Base-by-base conservation (phyloP, 2,888 invertebrate genomes). In the Ophioninae sp. region DNA sequence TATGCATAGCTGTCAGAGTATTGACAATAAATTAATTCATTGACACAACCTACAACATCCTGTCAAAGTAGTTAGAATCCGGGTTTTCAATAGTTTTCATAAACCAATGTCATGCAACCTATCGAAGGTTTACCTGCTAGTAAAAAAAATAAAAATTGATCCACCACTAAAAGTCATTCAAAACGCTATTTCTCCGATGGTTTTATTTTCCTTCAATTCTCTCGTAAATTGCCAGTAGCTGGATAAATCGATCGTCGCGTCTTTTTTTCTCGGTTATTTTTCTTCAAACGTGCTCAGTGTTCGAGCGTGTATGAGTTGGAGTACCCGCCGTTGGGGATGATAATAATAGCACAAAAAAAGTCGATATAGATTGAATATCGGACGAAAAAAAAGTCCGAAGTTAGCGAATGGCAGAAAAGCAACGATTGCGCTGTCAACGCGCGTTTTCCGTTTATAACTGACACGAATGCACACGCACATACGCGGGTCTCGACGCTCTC, bases 341-440 rank as follows among this genome's bases (percentile, higher is more conserved):
- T 73, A 62, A 73, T 44, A 62, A 44, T 44, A 44, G 23, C 0
- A n/a, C 17, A 62, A 39, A 57, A 70, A 72, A 21, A 21, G 30
- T 57, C 44, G 21, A 79, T 65, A 56, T 37, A 72, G 79, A 72
- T 79, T 57, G 70, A 17, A 20, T 65, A 56, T 61, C 73, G 65
- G 17, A 50, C 13, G 50, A 23, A 64, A 62, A 79, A 70, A 65
- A 62, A 44, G 56, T 57, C n/a, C 20, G 56, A 62, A 70, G 64
- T 79, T 59, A 30, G 56, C 39, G 74, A 59, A 73, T 81, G 81
- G 83, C 82, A 83, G 83, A 73, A 79, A 73, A 69, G 87, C 79
- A 84, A 79, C 83, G 50, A 50, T 68, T 30, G 75, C 82, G 80
- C 76, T 74, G 64, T 74, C 84, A 75, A 78, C 77, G 50, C 20